Base-by-base conservation (phyloP, 2,797 vertebrate genomes). In the Vipera latastei region DNA sequence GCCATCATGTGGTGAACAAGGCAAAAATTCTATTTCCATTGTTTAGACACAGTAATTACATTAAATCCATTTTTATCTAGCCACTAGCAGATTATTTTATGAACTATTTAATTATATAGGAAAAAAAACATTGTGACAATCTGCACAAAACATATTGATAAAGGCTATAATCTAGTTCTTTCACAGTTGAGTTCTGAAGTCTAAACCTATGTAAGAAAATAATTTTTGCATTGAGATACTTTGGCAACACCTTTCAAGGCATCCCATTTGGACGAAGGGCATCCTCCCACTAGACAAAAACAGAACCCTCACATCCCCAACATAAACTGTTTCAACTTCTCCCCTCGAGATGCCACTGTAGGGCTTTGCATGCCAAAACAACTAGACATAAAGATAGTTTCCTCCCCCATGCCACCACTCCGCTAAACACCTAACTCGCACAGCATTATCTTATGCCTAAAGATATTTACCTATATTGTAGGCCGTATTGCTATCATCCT, bases 1-100 rank as follows among this genome's bases (percentile, higher is more conserved):
- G 98, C 97, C 93, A 90, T 38, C 92, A 87, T 59, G 92, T 93
- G 92, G 92, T 22, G 18, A 13, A 44, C 12, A 6, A 22, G 13
- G 5, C 11, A 90, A 90, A 90, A 5, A 57, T 28, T 2, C 86
- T 44, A 44, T 78, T 78, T 44, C 8, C 73, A 44, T 78, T 18
- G 7, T 78, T 78, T 78, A 78, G 73, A 44, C 0, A 4, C 73
- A 44, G 18, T 44, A 44, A 44, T 44, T 8, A 78, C 38, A 78
- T 11, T 44, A 38, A 44, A 78, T 44, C 18, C 38, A 78, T 44
- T 44, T 78, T 78, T 78, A 78, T 44, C 32, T 44, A 22, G 44
- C 69, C 32, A 78, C 32, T 44, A 78, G 32, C 32, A 78, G 18
- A 44, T 44, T 44, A 78, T 22, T 38, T 44, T 7, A 9, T 44